Base-by-base conservation (phyloP, 2,113 vertebrate species). In the Paratilapia polleni region DNA sequence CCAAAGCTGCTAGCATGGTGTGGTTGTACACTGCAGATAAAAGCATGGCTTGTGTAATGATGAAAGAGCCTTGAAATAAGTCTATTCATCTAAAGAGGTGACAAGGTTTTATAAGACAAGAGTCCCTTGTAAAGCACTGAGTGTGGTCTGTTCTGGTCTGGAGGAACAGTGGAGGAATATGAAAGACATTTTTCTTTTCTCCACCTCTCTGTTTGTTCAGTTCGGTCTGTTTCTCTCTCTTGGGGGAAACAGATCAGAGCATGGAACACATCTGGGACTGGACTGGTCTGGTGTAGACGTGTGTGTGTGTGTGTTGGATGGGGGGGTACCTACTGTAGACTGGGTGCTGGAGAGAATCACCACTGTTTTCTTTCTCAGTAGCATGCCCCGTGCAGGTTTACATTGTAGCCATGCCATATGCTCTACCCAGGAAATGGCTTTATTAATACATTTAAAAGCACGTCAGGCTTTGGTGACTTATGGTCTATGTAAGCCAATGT, bases 361-460 rank as follows among this genome's bases (percentile, higher is more conserved):
- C 20, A 24, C 79, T 86, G 89, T 94, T 94, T 95, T 94, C 87
- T 75, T 91, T 94, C 82, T 91, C 93, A 87, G 83, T 68, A 92
- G 92, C 87, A 64, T 91, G 92, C 68, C 87, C 87, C 80, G 83
- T 82, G 90, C 85, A 83, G 90, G 92, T 94, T 94, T 94, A 92
- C 80, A 77, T 86, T 94, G 90, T 74, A 87, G 87, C 87, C 17
- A 3, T 86, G 91, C 93, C 93, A 92, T 85, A 88, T 66, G 62
- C 88, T 80, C 89, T 78, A 52, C 76, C 22, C 54, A 86, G 93
- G 91, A 95, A 95, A 94, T 75, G 77, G 34, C 87, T 95, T 95
- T 92, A 92, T 94, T 95, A 94, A 94, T 91, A 87, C 74, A 20
- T 89, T 93, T 87, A 92, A 88, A 86, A 84, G 83, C 85, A 87